A percentile compares a stretch with the other conserved stretches of the same genome.
These are phyloP conservation scores for Sesamia nonagrioides DNA, from an alignment of 1,140 invertebrate genomes.

Conservation along the genomic window DNA sequence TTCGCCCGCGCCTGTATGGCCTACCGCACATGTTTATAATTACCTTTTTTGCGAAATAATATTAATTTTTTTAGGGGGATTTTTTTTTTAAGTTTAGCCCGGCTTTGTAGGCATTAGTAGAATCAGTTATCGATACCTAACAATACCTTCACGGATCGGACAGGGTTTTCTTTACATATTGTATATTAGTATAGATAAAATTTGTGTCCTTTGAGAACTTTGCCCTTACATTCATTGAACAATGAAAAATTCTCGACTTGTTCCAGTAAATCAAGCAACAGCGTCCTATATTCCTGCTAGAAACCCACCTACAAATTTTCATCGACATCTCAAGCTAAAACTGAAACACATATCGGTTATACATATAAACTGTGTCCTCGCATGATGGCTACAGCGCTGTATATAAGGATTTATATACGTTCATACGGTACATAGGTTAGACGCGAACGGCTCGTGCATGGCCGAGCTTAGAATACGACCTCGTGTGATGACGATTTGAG, in stretches of 20 bases:
- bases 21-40: too few relatives aligned
- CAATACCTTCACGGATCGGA: too few relatives aligned
- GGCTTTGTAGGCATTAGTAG: too few relatives aligned
- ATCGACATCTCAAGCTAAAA: constrained; percentile 38
- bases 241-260: neutral
- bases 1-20: too few relatives aligned
- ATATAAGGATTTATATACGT: constrained; percentile 49
- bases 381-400: constrained; percentile 39
- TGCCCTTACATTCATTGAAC: too few relatives aligned
- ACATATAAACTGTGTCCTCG: constrained; percentile 22
- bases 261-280: neutral
- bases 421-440: constrained; percentile 49
- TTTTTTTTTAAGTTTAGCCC: too few relatives aligned
- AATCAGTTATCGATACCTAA: too few relatives aligned
- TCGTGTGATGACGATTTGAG: constrained; percentile 71
- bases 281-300: neutral
- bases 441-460: constrained; percentile 66
- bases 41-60: too few relatives aligned
- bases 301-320: neutral
- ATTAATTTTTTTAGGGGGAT: too few relatives aligned
- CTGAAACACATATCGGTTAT: constrained; percentile 32
- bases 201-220: too few relatives aligned
- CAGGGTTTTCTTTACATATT: too few relatives aligned
- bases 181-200: too few relatives aligned
- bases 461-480: constrained; percentile 69